Percentiles rank a stretch among this genome's conserved stretches.
Conservation (phyloP, 2,797 vertebrate species). For the Galaxias olidus region DNA sequence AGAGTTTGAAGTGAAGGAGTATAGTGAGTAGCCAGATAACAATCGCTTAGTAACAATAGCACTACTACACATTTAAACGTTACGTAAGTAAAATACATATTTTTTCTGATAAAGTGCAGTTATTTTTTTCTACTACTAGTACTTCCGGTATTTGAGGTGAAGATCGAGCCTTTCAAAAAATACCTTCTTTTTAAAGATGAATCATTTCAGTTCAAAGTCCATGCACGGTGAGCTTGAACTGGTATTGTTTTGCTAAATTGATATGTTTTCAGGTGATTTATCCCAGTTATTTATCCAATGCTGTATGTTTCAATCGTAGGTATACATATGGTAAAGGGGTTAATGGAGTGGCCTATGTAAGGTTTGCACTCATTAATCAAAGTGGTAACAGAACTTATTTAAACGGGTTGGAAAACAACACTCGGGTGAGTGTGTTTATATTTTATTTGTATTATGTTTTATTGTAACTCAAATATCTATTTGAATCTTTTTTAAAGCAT, state of each 20-base stretch:
- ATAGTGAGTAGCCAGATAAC: conserved; percentile 47
- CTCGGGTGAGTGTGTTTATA: conserved; percentile 53
- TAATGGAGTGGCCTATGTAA: conserved; percentile 61
- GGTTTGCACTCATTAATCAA: conserved; percentile 66
- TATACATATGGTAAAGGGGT: conserved; percentile 71
- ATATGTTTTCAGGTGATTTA: not conserved
- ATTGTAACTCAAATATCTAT: not conserved
- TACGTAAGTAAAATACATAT: not conserved
- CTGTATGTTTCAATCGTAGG: conserved; percentile 38
- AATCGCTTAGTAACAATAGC: not conserved
- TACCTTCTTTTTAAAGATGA: conserved; percentile 57
- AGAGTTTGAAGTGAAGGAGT: conserved; percentile 71
- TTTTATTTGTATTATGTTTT: not conserved
- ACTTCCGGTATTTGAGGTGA: conserved; percentile 73
- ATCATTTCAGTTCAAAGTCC: conserved; percentile 57
- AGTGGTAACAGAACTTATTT: conserved; percentile 57
- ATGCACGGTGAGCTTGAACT: conserved; percentile 59
- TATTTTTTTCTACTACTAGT: conserved; percentile 49
- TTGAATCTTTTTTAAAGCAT: not conserved
- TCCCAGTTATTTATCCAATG: not conserved
- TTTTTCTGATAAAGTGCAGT: not conserved
- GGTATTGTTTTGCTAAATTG: not conserved
- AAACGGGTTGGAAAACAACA: conserved; percentile 66
- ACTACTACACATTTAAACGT: not conserved
- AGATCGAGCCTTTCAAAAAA: conserved; percentile 50